Evolutionary conservation across 1,140 invertebrate genomes (phyloP).

Genomic region (Capitella teleta): DNA sequence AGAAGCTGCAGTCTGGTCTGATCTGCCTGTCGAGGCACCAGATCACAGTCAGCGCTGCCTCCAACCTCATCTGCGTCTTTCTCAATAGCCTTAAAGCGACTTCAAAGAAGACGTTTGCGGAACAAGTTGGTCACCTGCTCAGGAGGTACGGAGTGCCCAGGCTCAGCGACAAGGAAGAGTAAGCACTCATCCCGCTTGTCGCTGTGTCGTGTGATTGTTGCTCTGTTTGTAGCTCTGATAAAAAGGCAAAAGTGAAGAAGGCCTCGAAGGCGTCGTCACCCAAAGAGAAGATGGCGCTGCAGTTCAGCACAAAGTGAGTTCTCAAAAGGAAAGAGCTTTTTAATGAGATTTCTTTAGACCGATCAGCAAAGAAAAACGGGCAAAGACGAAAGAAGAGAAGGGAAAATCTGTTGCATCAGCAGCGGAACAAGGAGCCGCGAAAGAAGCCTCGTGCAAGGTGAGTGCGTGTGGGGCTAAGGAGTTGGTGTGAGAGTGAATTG

Average conservation of each 20-base stretch:
- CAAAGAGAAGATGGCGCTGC: constrained; percentile 31
- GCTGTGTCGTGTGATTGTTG: neutral
- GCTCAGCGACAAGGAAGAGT: constrained; percentile 31
- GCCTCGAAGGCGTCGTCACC: constrained; percentile 22
- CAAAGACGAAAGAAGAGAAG: no score
- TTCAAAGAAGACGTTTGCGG: constrained; percentile 32
- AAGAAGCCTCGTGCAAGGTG: no score
- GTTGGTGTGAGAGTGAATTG: neutral
- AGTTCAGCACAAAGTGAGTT: no score
- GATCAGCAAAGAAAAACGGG: no score
- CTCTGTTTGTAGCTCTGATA: constrained; percentile 6
- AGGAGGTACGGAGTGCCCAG: constrained; percentile 31
- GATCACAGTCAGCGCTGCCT: constrained; percentile 31
- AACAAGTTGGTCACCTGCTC: constrained; percentile 28
- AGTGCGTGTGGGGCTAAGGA: neutral
- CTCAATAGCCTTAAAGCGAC: no score
- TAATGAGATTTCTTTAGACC: no score
- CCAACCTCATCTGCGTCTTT: no score
- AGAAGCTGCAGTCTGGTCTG: constrained; percentile 29
- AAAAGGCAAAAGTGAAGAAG: constrained; percentile 21
- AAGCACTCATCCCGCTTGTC: constrained; percentile 5
- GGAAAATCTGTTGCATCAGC: no score
- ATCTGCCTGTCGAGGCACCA: constrained; percentile 37
- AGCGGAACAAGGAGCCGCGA: no score
- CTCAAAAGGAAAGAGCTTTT: no score